Base-by-base conservation (phyloP, 2,888 invertebrate genomes). In the Formica aserva region DNA sequence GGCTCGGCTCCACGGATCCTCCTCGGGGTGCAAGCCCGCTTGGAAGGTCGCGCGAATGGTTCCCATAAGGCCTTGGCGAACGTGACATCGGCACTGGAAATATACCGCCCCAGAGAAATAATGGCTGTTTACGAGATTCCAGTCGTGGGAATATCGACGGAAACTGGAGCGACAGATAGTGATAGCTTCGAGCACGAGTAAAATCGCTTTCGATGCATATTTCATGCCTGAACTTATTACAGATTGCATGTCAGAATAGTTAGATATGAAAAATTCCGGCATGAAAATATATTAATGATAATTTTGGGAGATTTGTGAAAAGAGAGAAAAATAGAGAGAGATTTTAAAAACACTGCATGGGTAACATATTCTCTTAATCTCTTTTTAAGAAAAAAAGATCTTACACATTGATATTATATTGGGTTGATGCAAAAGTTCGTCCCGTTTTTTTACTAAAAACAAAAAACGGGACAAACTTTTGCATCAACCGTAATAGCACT, bases 21-120 rank as follows among this genome's bases (percentile, higher is more conserved):
- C 71, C 77, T 77, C 41, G 77, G 77, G 77, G 77, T 77, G 77
- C 77, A 69, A 77, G 77, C 55, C 77, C 77, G 77, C 77, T 77
- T 55, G 77, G 77, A 77, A 69, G 71, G 77, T 77, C 71, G 71
- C 55, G 41, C 71, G 55, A 77, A 69, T 77, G 71, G 15, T 77
- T 77, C 69, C 69, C 71, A 77, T 41, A 77, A 77, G 77, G 69
- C 77, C 77, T 77, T 77, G 77, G 77, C 18, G 29, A 69, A 69
- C 77, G 71, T 77, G 71, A 77, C 71, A 69, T 77, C 77, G 69
- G 15, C 41, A 57, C 71, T 69, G 55, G 11, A 77, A 77, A 69
- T 77, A 77, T 66, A 55, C n/a, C n/a, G 15, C 15, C 38, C 26
- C 41, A n/a, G 15, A 29, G 41, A 38, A 67, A 69, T 38, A 38